These are phyloP conservation scores for Pachyrhynchus sulphureomaculatus DNA, from an alignment of 1,140 invertebrate species.

Conservation along the genomic window DNA sequence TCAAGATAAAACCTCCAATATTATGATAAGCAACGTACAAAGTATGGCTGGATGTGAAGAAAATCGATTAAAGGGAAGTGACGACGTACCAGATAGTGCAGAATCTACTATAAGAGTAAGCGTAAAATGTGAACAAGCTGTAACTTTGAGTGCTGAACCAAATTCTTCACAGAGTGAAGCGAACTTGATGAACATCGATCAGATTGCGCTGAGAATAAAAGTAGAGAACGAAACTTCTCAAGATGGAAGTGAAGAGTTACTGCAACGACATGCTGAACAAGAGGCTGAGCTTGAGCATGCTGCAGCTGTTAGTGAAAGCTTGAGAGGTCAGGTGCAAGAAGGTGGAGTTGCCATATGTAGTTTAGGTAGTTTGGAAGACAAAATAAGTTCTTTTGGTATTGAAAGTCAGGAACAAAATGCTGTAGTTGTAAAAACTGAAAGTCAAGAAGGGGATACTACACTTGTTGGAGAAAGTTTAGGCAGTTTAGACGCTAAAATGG, in stretches of 20 bases:
- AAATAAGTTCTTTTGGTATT: background rate
- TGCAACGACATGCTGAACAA: background rate
- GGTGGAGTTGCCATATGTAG: background rate
- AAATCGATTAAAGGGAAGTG: background rate
- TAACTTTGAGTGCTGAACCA: background rate
- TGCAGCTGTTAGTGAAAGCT: background rate
- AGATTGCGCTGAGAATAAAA: background rate
- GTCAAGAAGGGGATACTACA: too few relatives aligned
- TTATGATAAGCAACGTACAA: constrained; percentile 27
- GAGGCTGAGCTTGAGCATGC: background rate
- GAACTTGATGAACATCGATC: background rate
- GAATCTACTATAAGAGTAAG: too few relatives aligned
- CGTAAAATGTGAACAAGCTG: background rate
- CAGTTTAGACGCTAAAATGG: constrained; percentile 1
- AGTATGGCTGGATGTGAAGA: constrained; percentile 21
- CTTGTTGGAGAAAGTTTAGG: too few relatives aligned
- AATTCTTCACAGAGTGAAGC: background rate
- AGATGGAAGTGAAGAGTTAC: background rate
- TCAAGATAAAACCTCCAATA: constrained; percentile 1
- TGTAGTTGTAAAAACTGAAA: too few relatives aligned
- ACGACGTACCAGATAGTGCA: background rate
- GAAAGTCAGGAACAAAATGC: constrained; percentile 1
- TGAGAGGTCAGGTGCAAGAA: background rate
- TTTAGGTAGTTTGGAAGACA: constrained; percentile 1
- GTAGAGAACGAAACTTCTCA: background rate